phyloP scores from a whole-genome alignment of 2,888 invertebrate species.

The Thera obeliscata region DNA sequence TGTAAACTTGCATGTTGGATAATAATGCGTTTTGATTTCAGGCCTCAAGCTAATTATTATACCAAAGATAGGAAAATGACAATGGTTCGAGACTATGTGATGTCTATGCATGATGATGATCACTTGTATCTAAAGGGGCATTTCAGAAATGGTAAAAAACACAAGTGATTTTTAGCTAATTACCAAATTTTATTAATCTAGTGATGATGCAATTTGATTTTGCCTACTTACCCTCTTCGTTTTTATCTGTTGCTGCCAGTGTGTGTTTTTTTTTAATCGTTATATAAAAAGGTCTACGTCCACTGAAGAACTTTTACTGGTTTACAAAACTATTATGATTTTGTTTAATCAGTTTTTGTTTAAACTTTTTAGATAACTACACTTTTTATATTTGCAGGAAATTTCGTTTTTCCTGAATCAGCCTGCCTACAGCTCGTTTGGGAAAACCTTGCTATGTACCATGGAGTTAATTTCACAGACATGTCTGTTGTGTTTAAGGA shows the following conservation, averaged over 20 bases:
- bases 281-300: too few species aligned
- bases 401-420: constrained; percentile 88
- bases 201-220: too few species aligned
- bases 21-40: constrained; percentile 33
- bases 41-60: constrained; percentile 51
- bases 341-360: too few species aligned
- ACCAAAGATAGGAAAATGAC: constrained; percentile 45
- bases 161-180: too few species aligned
- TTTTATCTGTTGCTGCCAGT: too few species aligned
- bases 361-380: too few species aligned
- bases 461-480: constrained; percentile 58
- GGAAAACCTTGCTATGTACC: constrained; percentile 76
- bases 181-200: too few species aligned
- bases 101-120: constrained; percentile 61
- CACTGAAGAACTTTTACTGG: too few species aligned
- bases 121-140: constrained; percentile 50
- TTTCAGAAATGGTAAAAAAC: constrained; percentile 48
- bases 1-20: too few species aligned
- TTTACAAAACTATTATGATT: too few species aligned
- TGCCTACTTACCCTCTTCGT: too few species aligned
- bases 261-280: too few species aligned
- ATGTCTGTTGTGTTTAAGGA: constrained; percentile 44
- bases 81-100: constrained; percentile 47
- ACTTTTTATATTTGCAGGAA: constrained; percentile 30
- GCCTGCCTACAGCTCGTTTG: constrained; percentile 75